phyloP scores from a whole-genome alignment of 2,113 vertebrate species.

The Zingel zingel region DNA sequence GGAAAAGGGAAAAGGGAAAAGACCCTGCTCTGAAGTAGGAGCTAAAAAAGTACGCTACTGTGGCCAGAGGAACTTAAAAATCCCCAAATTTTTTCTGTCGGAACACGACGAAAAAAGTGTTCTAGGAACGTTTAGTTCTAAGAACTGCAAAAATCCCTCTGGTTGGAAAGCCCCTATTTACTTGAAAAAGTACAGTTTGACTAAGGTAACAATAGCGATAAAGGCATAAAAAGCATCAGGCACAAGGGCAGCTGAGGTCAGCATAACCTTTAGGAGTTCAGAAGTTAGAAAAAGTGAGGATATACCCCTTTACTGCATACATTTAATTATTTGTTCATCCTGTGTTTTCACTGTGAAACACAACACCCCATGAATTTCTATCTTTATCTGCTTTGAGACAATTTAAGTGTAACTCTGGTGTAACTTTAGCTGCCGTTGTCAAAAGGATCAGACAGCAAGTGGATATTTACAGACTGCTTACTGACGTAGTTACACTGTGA shows the following conservation, averaged over 20 bases:
- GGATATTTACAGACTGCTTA: neutral
- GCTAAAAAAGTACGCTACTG: too few species aligned
- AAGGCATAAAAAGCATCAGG: neutral
- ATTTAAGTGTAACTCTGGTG: neutral
- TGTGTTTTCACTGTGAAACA: neutral
- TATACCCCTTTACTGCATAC: neutral
- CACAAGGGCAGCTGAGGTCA: neutral
- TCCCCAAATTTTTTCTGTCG: too few species aligned
- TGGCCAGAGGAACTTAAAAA: too few species aligned
- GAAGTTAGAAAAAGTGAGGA: neutral
- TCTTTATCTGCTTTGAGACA: slow-evolving; percentile 9
- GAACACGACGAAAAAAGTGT: too few species aligned
- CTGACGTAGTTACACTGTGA: neutral
- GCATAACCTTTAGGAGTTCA: neutral
- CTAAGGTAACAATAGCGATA: neutral
- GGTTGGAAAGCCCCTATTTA: too few species aligned
- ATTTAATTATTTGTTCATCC: neutral
- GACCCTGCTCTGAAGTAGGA: too few species aligned
- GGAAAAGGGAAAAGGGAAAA: too few species aligned
- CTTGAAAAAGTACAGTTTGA: neutral
- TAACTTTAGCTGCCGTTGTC: neutral
- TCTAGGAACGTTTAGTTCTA: too few species aligned
- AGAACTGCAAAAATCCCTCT: too few species aligned
- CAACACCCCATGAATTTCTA: too few species aligned
- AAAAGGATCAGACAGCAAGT: neutral